Conservation (phyloP, 2,113 vertebrate species). For the Aplodontia rufa region DNA sequence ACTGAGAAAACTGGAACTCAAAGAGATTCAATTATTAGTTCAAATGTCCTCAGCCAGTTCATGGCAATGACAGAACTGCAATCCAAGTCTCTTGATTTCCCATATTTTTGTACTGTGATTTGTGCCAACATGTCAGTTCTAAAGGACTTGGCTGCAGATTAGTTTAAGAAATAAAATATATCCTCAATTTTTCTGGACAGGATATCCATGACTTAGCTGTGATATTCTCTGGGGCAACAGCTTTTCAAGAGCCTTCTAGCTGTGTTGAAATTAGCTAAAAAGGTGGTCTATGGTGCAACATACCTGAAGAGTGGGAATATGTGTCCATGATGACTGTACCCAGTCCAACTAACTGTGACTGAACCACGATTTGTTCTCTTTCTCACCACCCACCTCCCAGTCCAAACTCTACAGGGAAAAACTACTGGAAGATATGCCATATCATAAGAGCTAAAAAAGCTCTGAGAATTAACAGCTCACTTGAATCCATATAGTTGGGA, state of each 20-base stretch:
- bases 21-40: neutral
- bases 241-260: neutral
- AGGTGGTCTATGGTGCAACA: neutral
- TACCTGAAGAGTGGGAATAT: neutral
- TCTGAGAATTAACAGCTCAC: neutral
- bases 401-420: neutral
- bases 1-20: neutral
- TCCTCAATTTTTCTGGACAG: neutral
- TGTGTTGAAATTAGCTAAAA: constrained; percentile 17
- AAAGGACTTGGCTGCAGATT: neutral
- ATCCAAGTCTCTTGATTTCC: constrained; percentile 1
- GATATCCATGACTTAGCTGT: neutral
- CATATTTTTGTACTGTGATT: neutral
- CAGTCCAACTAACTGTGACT: neutral
- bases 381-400: neutral
- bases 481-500: neutral
- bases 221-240: neutral
- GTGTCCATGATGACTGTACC: neutral
- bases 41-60: neutral
- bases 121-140: neutral
- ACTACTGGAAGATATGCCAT: neutral
- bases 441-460: neutral
- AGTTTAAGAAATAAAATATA: constrained; percentile 20
- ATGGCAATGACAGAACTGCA: neutral
- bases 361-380: neutral